Evolutionary conservation across 1,140 invertebrate species (phyloP).

Genomic region (Macrobrachium nipponense): DNA sequence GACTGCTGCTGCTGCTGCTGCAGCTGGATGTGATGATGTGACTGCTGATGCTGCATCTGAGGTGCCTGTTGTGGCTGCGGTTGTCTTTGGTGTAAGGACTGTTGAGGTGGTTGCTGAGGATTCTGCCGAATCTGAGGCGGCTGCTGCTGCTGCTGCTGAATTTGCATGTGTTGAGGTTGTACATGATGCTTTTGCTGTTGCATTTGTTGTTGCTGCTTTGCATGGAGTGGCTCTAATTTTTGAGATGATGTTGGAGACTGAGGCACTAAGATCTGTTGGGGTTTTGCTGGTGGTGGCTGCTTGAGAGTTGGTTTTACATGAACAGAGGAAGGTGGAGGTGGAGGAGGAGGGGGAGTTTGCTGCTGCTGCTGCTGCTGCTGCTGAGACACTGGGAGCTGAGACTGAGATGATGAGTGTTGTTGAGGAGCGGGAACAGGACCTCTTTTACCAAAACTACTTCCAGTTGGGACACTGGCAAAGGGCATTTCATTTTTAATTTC

Average conservation of each 20-base stretch:
- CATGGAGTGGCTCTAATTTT: conserved; percentile 29
- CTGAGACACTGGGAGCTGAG: neutral
- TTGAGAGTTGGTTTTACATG: conserved; percentile 18
- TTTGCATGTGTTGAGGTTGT: conserved; percentile 5
- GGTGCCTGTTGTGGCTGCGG: conserved; percentile 22
- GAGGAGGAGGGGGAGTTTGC: neutral
- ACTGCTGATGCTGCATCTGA: conserved; percentile 19
- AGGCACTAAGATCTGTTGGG: conserved; percentile 30
- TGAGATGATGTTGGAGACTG: conserved; percentile 39
- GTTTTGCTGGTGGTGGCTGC: conserved; percentile 8
- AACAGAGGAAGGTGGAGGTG: neutral
- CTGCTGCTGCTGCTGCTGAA: neutral
- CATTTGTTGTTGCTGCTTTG: conserved; percentile 10
- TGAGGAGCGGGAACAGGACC: conserved; percentile 34
- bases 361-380: conserved; percentile 26
- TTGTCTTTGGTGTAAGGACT: neutral
- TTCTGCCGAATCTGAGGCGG: neutral
- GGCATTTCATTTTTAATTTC: conserved; percentile 60
- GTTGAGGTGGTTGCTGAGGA: conserved; percentile 13
- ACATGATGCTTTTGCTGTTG: conserved; percentile 21
- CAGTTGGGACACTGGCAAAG: conserved; percentile 59
- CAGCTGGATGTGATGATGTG: conserved; percentile 2
- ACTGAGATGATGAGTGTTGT: neutral
- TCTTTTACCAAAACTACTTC: conserved; percentile 56
- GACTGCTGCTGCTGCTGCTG: conserved; percentile 31